Evolutionary conservation across 92 coral and sea anemone genomes (phyloP), one percentile per base, ranked within the genome.

Genomic region (Actinostola sp.): DNA sequence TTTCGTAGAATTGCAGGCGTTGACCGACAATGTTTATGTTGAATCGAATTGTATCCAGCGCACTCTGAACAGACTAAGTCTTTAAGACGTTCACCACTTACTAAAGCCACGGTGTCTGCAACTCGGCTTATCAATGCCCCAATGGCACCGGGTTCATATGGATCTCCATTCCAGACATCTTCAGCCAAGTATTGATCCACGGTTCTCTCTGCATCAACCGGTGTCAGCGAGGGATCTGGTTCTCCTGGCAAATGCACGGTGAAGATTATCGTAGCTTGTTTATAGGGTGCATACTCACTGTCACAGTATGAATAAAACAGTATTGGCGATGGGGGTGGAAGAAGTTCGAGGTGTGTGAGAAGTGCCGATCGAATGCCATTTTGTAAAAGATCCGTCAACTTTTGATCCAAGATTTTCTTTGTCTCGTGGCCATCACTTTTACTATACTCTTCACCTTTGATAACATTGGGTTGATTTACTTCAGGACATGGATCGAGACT

Each of bases 231-330:
- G 34, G 75, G 36, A 44, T 73, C 67, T 27, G 88, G 90, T 19
- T 71, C 86, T 4, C 9, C 38, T 28, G 93, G 93, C 30, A 93
- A 48, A 49, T 82, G 77, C 2, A 93, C 91, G 13, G 98, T 93
- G 73, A 93, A 90, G 30, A 93, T 49, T 11, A 93, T 71, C 2
- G 87, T 85, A 1, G 84, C 88, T 17, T 79, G 88, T 31, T 84
- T 87, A 55, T 78, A 83, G 0, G 79, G 90, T 27, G 98, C 93
- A 67, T 90, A 84, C 58, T 93, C 93, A 54, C 84, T 88, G 54
- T 93, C 93, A 46, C 98, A 93, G 35, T 87, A 93, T 1, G 88
- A 53, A 53, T 90, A 87, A 70, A 93, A 93, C 69, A 93, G 64
- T 11, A 66, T 63, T 0, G 88, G 86, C 1, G 93, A 90, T 16